Evolutionary conservation across 1,140 invertebrate genomes (phyloP).

Genomic region (Drosophila equinoxialis): DNA sequence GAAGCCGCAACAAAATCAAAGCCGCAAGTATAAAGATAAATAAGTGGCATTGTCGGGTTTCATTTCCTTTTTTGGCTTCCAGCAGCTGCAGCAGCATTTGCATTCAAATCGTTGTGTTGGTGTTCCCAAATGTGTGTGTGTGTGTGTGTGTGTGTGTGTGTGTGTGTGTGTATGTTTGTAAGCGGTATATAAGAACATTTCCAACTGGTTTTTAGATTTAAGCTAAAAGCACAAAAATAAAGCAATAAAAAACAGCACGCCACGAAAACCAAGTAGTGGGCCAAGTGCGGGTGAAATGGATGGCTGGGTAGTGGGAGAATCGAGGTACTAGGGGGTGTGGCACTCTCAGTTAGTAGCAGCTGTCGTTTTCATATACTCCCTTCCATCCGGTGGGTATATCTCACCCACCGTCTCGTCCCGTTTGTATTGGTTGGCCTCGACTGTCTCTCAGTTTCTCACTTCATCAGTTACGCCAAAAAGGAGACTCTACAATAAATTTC

Average conservation of each 20-base stretch:
- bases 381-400: background rate
- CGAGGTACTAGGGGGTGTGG: background rate
- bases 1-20: slow-evolving; percentile 77
- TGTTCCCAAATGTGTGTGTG: slow-evolving; percentile 22
- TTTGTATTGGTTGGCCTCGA: slow-evolving; percentile 73
- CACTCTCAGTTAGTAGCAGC: slow-evolving; percentile 57
- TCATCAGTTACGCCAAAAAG: slow-evolving; percentile 81
- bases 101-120: slow-evolving; percentile 63
- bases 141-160: slow-evolving; percentile 18
- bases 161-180: slow-evolving; percentile 41
- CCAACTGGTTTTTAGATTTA: slow-evolving; percentile 73
- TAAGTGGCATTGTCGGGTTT: slow-evolving; percentile 80
- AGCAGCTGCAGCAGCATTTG: slow-evolving; percentile 68
- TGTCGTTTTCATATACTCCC: slow-evolving; percentile 49
- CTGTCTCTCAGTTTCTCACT: slow-evolving; percentile 81
- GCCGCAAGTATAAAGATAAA: slow-evolving; percentile 81
- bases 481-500: slow-evolving; percentile 81
- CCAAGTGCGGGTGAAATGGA: background rate
- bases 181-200: slow-evolving; percentile 77
- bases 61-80: slow-evolving; percentile 57
- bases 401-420: slow-evolving; percentile 9
- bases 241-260: slow-evolving; percentile 78
- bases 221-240: slow-evolving; percentile 76
- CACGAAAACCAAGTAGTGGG: slow-evolving; percentile 54
- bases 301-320: background rate